Evolutionary conservation across 1,140 invertebrate species (phyloP), one percentile per base, ranked within the genome.

Genomic region (Mamestra configurata): DNA sequence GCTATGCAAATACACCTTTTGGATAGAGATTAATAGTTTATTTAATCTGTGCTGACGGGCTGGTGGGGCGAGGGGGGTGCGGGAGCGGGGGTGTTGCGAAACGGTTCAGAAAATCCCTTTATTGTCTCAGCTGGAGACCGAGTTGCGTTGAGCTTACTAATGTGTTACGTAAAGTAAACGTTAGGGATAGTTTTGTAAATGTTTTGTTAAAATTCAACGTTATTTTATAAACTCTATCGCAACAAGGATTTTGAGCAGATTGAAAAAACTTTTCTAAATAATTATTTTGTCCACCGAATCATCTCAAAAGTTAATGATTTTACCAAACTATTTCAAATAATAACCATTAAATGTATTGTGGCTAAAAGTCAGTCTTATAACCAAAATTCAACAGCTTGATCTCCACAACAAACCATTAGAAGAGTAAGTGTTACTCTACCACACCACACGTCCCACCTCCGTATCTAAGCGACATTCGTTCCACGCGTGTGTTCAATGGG

Each of bases 11-110:
- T 77, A 35, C 20, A 68, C 27, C 31, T 68, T 72, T 72, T 37
- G 22, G 31, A 22, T 77, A 51, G 46, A 51, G 43, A 53, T 31
- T 77, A 77, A 77, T 66, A 53, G 59, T 77, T 77, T 66, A 77
- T 68, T 77, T 68, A 66, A 77, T 77, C 59, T 77, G 18, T 37
- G 61, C 46, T 53, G 59, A 77, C 75, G 27, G 43, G 20, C 43
- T 24, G 7, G 51, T 20, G 8, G 51, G 20, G 51, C 18, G 20
- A 4, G 18, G 18, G n/a, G n/a, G 49, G n/a, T 8, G 61, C 8
- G 27, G n/a, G n/a, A n/a, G n/a, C 37, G 24, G n/a, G 75, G 40
- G 31, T 31, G 18, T 66, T 40, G 15, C 46, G 59, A 37, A 68
- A 77, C 59, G 24, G 5, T 53, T 77, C 22, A 24, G 43, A 68